Evolutionary conservation across 2,797 vertebrate genomes (phyloP), one percentile per base, ranked within the genome.

Genomic region (Siniperca obscura): DNA sequence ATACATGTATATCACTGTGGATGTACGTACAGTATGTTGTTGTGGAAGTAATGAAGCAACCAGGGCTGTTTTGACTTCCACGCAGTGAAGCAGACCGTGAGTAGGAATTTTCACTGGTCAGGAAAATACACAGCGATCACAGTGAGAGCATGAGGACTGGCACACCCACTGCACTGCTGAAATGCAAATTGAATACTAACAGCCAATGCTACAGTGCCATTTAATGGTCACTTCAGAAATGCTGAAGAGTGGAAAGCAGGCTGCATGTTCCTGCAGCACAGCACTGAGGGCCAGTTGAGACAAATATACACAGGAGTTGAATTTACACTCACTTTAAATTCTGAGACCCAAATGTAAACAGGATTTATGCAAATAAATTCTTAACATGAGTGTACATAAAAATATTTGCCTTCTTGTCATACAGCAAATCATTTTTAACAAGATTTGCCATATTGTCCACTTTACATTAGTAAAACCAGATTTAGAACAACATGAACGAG

Each of bases 181-280:
- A 80, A 78, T 78, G 62, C 70, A 75, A 80, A 89, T 73, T 62
- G 55, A 79, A 70, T 44, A 42, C 56, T 56, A 81, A 71, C 65
- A 56, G 82, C 64, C 52, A 59, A 9, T 48, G 76, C 65, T 13
- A 65, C 34, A 38, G 19, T 9, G 14, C 69, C 27, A 21, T 75
- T 87, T 72, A 75, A 83, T 72, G 66, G 64, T 42, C 57, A 61
- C 34, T 80, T 69, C 53, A 75, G 70, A 70, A 62, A 70, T 36
- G 61, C 61, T 62, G 72, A 66, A 62, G 73, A 78, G 70, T 46
- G 34, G 62, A 76, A 71, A 76, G 66, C 27, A 57, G 70, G 11
- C 34, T 62, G 34, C 19, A n/a, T 56, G 56, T 30, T 53, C 11
- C 21, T 62, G 30, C 36, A 50, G 74, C 69, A 27, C 25, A 74